Evolutionary conservation across 2,113 vertebrate species (phyloP).

Genomic region (Opisthocomus hoazin): DNA sequence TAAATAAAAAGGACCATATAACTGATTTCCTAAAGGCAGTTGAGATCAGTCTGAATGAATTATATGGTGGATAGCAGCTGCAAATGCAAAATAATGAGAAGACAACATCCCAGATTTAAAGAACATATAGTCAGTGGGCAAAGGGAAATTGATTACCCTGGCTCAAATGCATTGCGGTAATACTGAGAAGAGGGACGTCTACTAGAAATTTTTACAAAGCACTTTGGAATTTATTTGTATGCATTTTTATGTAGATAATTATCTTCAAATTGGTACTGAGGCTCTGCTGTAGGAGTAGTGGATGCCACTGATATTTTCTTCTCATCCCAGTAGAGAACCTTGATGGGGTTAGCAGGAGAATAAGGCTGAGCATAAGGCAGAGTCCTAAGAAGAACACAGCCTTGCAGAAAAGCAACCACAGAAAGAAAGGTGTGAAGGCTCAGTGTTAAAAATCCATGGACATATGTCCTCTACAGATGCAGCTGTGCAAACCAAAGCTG

Average conservation of each 20-base stretch:
- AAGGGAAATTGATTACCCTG: background rate
- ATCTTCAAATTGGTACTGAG: background rate
- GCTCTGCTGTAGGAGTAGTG: background rate
- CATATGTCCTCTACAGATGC: rapidly evolving
- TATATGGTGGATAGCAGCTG: background rate
- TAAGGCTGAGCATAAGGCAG: background rate
- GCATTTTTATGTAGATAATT: background rate
- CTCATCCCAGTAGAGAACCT: background rate
- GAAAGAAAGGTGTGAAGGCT: background rate
- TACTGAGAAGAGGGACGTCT: background rate
- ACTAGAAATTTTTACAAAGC: background rate
- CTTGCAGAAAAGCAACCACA: background rate
- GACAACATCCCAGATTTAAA: background rate
- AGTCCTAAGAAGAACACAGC: background rate
- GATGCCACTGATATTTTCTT: background rate
- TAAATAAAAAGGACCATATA: background rate
- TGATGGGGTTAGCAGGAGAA: background rate
- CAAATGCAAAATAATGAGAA: background rate
- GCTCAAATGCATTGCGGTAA: background rate
- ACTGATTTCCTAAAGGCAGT: background rate
- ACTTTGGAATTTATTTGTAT: background rate
- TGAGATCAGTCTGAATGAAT: background rate
- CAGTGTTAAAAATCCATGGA: background rate
- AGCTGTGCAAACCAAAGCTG: background rate
- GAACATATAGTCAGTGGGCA: background rate